Evolutionary conservation across 2,113 vertebrate genomes (phyloP).

Genomic region (pig (Sus scrofa)): DNA sequence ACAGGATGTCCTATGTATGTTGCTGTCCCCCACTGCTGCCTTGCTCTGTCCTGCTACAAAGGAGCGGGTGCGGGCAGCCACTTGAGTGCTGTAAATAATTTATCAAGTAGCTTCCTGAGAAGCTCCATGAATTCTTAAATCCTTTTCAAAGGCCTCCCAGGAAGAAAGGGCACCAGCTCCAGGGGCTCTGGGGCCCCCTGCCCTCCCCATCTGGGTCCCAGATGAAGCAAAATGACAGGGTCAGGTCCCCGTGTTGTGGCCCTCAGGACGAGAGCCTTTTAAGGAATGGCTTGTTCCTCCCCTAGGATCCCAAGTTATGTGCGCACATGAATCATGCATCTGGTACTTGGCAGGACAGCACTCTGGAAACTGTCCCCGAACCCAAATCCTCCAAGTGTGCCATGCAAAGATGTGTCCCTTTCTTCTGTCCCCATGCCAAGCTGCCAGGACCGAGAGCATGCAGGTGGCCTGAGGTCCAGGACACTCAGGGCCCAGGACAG

Average conservation of each 20-base stretch:
- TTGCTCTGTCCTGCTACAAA: background rate
- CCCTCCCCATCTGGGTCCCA: background rate
- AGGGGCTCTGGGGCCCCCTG: background rate
- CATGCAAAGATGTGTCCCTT: background rate
- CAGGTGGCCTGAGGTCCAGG: too few species aligned
- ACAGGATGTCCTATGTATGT: background rate
- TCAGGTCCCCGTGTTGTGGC: background rate
- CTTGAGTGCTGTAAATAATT: background rate
- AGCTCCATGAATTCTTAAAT: conserved; percentile 43
- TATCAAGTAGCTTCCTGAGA: background rate
- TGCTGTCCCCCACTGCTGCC: rapidly evolving
- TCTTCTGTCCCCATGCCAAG: rapidly evolving
- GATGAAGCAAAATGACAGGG: background rate
- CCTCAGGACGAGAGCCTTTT: background rate
- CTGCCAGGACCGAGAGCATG: background rate
- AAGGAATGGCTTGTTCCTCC: background rate
- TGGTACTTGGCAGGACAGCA: background rate
- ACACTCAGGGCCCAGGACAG: too few species aligned
- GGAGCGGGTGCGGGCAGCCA: background rate
- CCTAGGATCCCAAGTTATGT: background rate
- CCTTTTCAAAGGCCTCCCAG: background rate
- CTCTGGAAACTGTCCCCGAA: background rate
- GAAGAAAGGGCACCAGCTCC: background rate
- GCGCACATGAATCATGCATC: conserved; percentile 54
- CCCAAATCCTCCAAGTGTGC: background rate